Evolutionary conservation across 2,113 vertebrate species (phyloP), one percentile per base, ranked within the genome.

Genomic region (Pithys albifrons): DNA sequence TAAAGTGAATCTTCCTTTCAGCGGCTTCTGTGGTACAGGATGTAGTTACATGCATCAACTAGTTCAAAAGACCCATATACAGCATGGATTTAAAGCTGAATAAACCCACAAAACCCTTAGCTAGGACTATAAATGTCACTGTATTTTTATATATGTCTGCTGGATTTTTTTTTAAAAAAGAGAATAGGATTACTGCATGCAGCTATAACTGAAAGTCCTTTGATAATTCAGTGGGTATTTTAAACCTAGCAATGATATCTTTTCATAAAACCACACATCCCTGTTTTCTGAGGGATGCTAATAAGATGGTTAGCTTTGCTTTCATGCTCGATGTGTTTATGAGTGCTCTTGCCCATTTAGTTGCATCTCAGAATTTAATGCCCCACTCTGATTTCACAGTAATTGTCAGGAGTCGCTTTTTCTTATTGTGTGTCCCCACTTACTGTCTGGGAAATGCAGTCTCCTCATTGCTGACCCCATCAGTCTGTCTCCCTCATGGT

Each of bases 241-340:
- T 97, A 94, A 94, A 93, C 91, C 83, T 87, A 94, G 95, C 88
- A 91, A 97, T 97, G 93, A 94, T 96, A 97, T 10, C 77, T 91
- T 96, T 96, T 51, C 90, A 91, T 96, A 96, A 96, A 97, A 95
- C 96, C 95, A 78, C 93, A 93, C 48, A 49, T 92, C 92, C n/a
- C 83, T 81, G 79, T 94, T 97, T 93, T 93, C 70, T 91, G 83
- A 91, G 89, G 85, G 92, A 92, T 96, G 88, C 41, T 97, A 92
- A 96, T 96, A 96, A 92, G 95, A 86, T 67, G 79, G 96, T 96
- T 95, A 59, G 85, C 93, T 93, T 84, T 95, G 54, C 93, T 95
- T 96, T 96, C 92, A 92, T 96, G 88, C 80, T 90, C 4, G 4
- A 54, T 84, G 73, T 97, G 83, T 96, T 96, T 95, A 92, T 95